phyloP scores from a whole-genome alignment of 2,888 invertebrate species.

The Calliphora vomitoria region DNA sequence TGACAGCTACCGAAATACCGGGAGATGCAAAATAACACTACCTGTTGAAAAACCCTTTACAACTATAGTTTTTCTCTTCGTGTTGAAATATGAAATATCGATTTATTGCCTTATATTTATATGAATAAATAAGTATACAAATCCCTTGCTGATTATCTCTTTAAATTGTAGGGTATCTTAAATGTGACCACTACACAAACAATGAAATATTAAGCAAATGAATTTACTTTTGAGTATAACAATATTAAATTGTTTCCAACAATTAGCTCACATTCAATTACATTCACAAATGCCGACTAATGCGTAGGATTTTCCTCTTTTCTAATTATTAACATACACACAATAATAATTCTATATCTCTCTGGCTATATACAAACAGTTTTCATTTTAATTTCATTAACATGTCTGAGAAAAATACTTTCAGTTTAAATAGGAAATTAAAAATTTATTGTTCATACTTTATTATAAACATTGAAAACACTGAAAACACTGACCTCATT shows the following conservation, averaged over 20 bases:
- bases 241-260: slow-evolving; percentile 3
- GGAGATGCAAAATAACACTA: no score
- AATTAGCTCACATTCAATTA: not conserved
- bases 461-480: slow-evolving; percentile 29
- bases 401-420: no score
- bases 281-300: not conserved
- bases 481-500: slow-evolving; percentile 44
- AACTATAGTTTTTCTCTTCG: no score
- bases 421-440: not conserved
- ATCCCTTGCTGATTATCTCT: no score
- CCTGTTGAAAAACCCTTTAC: no score
- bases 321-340: not conserved
- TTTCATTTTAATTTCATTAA: not conserved
- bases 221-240: not conserved
- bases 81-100: no score
- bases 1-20: no score
- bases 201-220: no score
- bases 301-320: slow-evolving; percentile 3
- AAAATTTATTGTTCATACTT: slow-evolving; percentile 18
- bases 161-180: no score
- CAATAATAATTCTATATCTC: not conserved
- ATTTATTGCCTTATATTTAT: no score
- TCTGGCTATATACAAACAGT: not conserved
- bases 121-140: no score
- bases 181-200: no score